A percentile compares a stretch with the other conserved stretches of the same genome.
Evolutionary conservation across 2,888 invertebrate genomes (phyloP).

Genomic region (Sminthurinus aureus): DNA sequence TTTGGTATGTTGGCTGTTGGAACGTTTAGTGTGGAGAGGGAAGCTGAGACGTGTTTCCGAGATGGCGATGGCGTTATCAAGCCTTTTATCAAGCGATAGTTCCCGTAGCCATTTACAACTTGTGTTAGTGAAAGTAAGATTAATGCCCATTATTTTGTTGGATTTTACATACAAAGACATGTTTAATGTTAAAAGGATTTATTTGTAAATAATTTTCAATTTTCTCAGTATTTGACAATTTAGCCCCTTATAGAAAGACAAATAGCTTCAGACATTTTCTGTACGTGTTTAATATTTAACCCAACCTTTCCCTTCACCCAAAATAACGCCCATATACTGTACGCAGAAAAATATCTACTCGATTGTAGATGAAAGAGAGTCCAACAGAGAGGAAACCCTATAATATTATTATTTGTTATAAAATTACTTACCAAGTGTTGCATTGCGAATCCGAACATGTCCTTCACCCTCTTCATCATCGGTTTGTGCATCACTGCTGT

Average conservation of each 20-base stretch:
- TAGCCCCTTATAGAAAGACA: no score
- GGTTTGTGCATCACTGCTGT: constrained; percentile 89
- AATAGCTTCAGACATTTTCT: no score
- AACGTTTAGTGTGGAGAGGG: constrained; percentile 56
- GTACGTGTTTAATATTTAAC: no score
- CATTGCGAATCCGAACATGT: constrained; percentile 45
- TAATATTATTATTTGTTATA: neutral
- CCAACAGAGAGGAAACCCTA: neutral
- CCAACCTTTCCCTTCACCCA: neutral
- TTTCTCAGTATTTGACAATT: no score
- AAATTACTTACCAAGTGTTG: constrained; percentile 53
- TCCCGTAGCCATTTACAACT: constrained; percentile 50
- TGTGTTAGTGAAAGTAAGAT: neutral
- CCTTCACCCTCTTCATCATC: constrained; percentile 70
- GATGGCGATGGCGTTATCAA: constrained; percentile 45
- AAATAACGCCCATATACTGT: no score
- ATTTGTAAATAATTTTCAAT: neutral
- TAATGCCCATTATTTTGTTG: no score
- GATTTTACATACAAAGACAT: neutral
- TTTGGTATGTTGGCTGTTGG: constrained; percentile 55
- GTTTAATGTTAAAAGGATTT: neutral
- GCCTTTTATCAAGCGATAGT: constrained; percentile 47
- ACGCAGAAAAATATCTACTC: neutral
- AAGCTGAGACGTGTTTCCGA: constrained; percentile 56
- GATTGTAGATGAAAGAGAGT: neutral